Evolutionary conservation across 2,113 vertebrate genomes (phyloP).

Genomic region (Poecile atricapillus): DNA sequence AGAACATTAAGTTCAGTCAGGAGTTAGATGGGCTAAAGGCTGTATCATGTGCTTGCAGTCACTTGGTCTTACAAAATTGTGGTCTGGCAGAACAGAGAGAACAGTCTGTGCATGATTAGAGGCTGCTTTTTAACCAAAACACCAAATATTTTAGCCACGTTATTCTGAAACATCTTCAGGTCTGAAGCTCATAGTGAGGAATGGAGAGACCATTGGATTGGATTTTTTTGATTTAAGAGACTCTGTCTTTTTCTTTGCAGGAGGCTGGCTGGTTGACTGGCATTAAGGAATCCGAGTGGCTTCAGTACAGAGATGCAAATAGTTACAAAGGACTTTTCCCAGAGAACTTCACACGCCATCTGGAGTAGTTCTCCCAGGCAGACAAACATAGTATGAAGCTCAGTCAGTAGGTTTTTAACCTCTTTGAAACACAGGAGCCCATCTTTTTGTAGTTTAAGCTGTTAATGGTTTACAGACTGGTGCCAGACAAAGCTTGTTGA

Average conservation of each 20-base stretch:
- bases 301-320: constrained; percentile 72
- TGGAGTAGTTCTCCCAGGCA: constrained; percentile 73
- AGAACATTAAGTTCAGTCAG: not conserved
- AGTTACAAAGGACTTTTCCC: constrained; percentile 92
- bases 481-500: constrained; percentile 62
- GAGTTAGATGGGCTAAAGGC: not conserved
- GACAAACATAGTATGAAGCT: not conserved
- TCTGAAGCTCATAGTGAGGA: not conserved
- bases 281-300: constrained; percentile 88
- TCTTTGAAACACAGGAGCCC: constrained; percentile 63
- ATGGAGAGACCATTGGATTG: not conserved
- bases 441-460: constrained; percentile 52
- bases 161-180: not conserved
- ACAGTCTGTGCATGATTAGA: not conserved
- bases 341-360: constrained; percentile 87
- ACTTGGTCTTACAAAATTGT: not conserved
- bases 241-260: constrained; percentile 71
- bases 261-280: constrained; percentile 97
- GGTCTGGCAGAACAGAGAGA: not conserved
- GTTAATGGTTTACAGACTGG: constrained; percentile 59
- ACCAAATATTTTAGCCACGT: not conserved
- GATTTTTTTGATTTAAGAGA: not conserved
- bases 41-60: fast-evolving
- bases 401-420: constrained; percentile 53
- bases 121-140: not conserved